These are phyloP conservation scores for Diarsia brunnea DNA, from an alignment of 2,888 invertebrate genomes.

Conservation along the genomic window DNA sequence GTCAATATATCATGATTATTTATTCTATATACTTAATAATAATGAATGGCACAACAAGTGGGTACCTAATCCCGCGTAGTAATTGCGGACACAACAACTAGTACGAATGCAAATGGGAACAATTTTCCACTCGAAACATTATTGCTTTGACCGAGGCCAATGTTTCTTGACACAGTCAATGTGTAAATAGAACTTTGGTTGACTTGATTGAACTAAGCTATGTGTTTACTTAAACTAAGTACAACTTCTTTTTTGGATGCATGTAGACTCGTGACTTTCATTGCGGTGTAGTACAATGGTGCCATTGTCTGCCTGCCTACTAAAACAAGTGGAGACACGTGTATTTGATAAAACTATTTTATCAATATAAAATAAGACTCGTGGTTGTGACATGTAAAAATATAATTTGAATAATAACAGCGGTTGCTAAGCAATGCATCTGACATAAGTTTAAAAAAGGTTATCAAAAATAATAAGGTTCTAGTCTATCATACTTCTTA, in stretches of 20 bases:
- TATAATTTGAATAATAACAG: no score
- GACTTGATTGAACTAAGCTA: not conserved
- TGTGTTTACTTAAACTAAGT: not conserved
- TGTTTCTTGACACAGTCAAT: not conserved
- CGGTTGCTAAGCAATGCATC: no score
- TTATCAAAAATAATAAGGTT: no score
- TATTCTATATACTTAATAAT: not conserved
- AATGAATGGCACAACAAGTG: not conserved
- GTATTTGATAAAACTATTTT: no score
- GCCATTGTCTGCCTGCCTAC: not conserved
- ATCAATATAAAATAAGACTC: no score
- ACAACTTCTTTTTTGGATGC: not conserved
- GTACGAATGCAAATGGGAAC: not conserved
- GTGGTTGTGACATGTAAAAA: no score
- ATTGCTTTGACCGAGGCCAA: slow-evolving; percentile 4
- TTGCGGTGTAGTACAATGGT: not conserved
- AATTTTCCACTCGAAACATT: slow-evolving; percentile 10
- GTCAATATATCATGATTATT: not conserved
- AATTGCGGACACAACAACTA: slow-evolving; percentile 6
- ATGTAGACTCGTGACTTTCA: not conserved
- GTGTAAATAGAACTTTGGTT: not conserved
- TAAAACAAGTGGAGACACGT: not conserved
- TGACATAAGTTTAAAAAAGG: no score
- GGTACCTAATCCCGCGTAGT: not conserved
- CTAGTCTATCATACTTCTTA: no score